Conservation (phyloP, 2,888 invertebrate genomes). For the Drosophila peninsularis region DNA sequence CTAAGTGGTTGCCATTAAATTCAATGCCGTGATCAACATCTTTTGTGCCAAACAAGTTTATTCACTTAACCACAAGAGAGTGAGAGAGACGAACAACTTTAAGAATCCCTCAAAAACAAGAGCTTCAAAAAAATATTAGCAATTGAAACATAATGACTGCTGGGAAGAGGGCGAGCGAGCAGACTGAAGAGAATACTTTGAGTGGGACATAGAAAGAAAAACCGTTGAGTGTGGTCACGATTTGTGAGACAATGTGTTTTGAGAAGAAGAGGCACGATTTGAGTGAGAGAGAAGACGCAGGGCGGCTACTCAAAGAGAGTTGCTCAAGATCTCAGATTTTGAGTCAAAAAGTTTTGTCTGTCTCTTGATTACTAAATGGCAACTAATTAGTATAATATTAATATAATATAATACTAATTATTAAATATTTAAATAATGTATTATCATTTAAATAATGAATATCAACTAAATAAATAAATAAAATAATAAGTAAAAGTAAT, state of each 20-base stretch:
- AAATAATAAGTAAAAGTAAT: too few relatives aligned
- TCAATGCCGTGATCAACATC: slow-evolving; percentile 55
- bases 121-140: neutral
- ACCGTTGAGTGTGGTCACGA: neutral
- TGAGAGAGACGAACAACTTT: neutral
- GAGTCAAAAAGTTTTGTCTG: too few relatives aligned
- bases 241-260: neutral
- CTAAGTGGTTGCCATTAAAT: slow-evolving; percentile 58
- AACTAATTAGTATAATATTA: too few relatives aligned
- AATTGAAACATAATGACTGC: neutral
- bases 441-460: too few relatives aligned
- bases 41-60: slow-evolving; percentile 42
- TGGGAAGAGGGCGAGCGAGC: too few relatives aligned
- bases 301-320: neutral
- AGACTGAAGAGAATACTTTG: neutral
- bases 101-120: neutral
- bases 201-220: neutral
- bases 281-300: neutral
- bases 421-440: too few relatives aligned
- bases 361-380: too few relatives aligned
- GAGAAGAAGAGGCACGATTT: too few relatives aligned
- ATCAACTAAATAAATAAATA: too few relatives aligned
- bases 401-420: too few relatives aligned
- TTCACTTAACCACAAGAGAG: slow-evolving; percentile 42
- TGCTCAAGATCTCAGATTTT: too few relatives aligned